Percentiles rank a stretch among this genome's conserved stretches.
Evolutionary conservation across 2,888 invertebrate genomes (phyloP).

Genomic region (Lamellibrachia satsuma): DNA sequence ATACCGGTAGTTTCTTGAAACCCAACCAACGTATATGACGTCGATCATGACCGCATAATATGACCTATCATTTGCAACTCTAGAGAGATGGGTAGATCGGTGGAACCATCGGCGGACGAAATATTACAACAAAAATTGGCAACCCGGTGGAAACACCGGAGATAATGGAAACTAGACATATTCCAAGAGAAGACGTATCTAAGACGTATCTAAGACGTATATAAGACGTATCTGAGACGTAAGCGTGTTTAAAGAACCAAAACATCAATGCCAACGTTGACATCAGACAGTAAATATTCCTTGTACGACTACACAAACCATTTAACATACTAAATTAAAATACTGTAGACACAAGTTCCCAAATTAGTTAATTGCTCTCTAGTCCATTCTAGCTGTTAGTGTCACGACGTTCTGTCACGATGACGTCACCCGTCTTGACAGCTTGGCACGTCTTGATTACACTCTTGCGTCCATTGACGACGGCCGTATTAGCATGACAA

Average conservation of each 20-base stretch:
- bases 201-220: neutral
- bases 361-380: neutral
- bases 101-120: neutral
- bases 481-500: neutral
- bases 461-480: neutral
- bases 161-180: no score
- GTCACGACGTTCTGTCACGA: slow-evolving; percentile 3
- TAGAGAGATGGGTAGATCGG: neutral
- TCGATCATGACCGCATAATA: neutral
- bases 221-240: no score
- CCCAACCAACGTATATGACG: neutral
- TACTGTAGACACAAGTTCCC: neutral
- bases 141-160: neutral
- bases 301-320: neutral
- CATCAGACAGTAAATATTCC: neutral
- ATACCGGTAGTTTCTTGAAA: neutral
- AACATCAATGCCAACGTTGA: neutral
- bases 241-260: neutral
- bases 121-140: neutral
- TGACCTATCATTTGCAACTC: neutral
- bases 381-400: neutral
- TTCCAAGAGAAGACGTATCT: neutral
- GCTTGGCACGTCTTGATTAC: neutral
- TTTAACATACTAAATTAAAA: neutral
- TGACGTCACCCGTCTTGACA: neutral